A percentile compares a stretch with the other conserved stretches of the same genome.
These are phyloP conservation scores for Platanista minor DNA, from an alignment of 2,113 vertebrate genomes.

Conservation along the genomic window DNA sequence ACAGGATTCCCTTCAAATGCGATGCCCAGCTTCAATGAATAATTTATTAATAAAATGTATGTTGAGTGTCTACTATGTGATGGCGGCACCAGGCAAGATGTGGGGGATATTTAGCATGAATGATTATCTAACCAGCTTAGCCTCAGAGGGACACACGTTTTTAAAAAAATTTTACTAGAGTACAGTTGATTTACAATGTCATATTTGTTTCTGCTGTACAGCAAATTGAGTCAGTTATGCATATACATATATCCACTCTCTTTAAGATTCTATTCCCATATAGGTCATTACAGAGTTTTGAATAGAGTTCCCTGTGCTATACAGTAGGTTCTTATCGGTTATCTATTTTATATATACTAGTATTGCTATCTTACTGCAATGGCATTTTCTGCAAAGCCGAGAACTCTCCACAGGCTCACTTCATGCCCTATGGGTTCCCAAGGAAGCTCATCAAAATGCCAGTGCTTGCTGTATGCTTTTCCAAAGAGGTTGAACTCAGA, in stretches of 20 bases:
- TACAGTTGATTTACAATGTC: no score
- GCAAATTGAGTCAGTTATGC: no score
- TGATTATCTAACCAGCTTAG: background rate
- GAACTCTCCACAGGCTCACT: background rate
- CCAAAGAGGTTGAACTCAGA: background rate
- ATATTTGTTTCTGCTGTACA: no score
- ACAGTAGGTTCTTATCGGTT: no score
- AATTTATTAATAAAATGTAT: background rate
- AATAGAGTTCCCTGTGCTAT: no score
- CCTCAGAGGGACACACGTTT: background rate
- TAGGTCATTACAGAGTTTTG: no score
- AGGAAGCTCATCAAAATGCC: background rate
- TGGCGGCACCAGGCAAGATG: background rate
- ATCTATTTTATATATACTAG: no score
- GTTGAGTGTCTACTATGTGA: background rate
- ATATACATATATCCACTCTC: no score
- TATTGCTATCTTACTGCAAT: background rate
- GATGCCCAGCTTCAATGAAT: background rate
- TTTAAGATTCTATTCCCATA: no score
- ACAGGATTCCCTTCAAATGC: background rate
- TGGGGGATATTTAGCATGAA: background rate
- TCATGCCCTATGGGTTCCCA: background rate
- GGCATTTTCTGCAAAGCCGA: background rate
- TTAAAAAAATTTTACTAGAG: no score
- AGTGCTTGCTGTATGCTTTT: background rate